Conservation (phyloP, 1,140 invertebrate species). For the Lucilia sericata region DNA sequence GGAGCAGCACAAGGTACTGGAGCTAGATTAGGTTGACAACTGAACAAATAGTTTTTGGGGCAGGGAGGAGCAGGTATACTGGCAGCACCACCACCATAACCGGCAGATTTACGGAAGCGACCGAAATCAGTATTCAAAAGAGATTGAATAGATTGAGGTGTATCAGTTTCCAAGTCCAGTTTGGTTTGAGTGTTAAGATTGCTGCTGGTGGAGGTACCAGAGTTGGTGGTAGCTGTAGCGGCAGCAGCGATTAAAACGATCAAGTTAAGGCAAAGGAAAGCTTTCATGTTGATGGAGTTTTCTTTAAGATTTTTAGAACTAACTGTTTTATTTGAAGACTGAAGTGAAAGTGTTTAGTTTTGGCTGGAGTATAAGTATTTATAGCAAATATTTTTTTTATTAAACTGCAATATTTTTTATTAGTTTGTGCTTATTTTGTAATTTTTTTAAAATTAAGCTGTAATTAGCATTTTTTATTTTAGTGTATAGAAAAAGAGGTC, state of each 20-base stretch:
- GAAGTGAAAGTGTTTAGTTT: not conserved
- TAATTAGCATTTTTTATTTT: no score
- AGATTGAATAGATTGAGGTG: not conserved
- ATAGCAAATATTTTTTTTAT: not conserved
- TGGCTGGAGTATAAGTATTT: not conserved
- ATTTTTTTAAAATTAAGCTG: no score
- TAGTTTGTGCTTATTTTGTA: no score
- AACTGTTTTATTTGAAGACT: not conserved
- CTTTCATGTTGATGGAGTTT: not conserved
- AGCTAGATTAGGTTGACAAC: constrained; percentile 58
- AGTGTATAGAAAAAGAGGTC: no score
- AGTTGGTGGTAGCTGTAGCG: not conserved
- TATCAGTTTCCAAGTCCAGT: not conserved
- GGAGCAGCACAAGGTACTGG: constrained; percentile 50
- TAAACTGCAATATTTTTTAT: not conserved
- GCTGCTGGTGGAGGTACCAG: not conserved
- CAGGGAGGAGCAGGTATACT: constrained; percentile 55
- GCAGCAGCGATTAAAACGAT: not conserved
- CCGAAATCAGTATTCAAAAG: not conserved
- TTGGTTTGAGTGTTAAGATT: not conserved
- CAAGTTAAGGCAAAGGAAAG: not conserved
- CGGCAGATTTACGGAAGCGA: constrained; percentile 5
- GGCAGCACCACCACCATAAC: constrained; percentile 12
- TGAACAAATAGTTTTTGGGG: constrained; percentile 61
- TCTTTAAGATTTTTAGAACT: not conserved